Evolutionary conservation across 2,888 invertebrate genomes (phyloP).

Genomic region (Agonopterix heracliana): DNA sequence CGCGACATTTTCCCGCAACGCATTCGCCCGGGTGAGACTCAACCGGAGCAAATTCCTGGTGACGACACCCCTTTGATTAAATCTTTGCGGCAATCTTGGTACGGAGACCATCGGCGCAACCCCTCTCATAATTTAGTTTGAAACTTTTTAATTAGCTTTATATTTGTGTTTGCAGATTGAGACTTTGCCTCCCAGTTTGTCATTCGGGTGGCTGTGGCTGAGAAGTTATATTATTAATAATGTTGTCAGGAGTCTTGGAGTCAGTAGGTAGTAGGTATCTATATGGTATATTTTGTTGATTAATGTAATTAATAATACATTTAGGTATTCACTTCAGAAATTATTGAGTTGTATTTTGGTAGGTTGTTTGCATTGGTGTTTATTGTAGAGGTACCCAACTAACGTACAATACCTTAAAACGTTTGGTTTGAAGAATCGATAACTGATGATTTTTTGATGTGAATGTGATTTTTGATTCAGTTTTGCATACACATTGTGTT

Average conservation of each 20-base stretch:
- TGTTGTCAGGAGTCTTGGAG: constrained; percentile 22
- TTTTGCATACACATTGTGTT: too few species aligned
- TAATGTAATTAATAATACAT: neutral
- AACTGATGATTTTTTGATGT: too few species aligned
- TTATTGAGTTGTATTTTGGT: too few species aligned
- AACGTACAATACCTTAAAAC: too few species aligned
- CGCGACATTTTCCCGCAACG: constrained; percentile 18
- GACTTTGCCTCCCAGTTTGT: constrained; percentile 66
- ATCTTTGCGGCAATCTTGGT: constrained; percentile 69
- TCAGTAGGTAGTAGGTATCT: neutral
- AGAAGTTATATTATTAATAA: constrained; percentile 68
- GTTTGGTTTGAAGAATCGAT: too few species aligned
- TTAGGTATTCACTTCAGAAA: too few species aligned
- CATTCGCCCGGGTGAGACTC: constrained; percentile 14
- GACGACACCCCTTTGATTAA: constrained; percentile 60
- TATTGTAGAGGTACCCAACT: too few species aligned
- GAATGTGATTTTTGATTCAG: too few species aligned
- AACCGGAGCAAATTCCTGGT: constrained; percentile 44
- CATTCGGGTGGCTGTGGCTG: constrained; percentile 60
- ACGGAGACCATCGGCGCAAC: constrained; percentile 63
- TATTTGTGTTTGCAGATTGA: constrained; percentile 76
- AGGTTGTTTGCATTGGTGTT: too few species aligned
- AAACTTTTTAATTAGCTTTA: constrained; percentile 77
- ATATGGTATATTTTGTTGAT: neutral
- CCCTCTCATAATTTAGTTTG: constrained; percentile 76